Evolutionary conservation across 1,140 invertebrate genomes (phyloP), one percentile per base, ranked within the genome.

Genomic region (Drosophila nikananu): DNA sequence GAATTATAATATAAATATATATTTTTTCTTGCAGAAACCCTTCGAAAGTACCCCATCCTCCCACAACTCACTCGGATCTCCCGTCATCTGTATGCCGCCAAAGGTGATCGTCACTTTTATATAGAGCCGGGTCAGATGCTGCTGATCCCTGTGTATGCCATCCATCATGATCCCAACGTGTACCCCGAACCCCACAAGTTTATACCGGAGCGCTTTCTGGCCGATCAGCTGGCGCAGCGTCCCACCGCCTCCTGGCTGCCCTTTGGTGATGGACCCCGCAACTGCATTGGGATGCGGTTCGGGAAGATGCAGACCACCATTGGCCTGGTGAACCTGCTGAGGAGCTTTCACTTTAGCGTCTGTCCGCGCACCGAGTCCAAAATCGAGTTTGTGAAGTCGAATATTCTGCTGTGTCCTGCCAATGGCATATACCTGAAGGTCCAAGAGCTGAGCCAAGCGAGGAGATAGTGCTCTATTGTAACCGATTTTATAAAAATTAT

Each of bases 121-220:
- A 91, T 90, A 5, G 75, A 90, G 19, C 82, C 86, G 2, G 86
- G 76, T 0, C 86, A 90, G 7, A 93, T 93, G 15, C 81, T 96
- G 1, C 57, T 94, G 3, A 94, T 96, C 41, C 95, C 95, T 0
- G 93, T 95, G 0, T 94, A 94, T 73, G 94, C 92, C 8, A 93
- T 97, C 32, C 96, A 97, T 73, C 93, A 93, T 32, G 94, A 96
- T 92, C 80, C 93, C 10, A 77, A 82, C 8, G 86, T 94, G 46
- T 96, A 94, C 80, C 94, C 94, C 0, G 92, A 95, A 49, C 95
- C 95, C 4, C 93, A 95, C 12, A 80, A 91, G 42, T 96, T 95
- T 64, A 93, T 95, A 77, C 95, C 95, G 0, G 95, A 95, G 60
- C 89, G 95, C 58, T 96, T 92, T 42, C 6, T 72, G 19, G 94